These are phyloP conservation scores for Lycopodina hypogea DNA, from an alignment of 37 sponge, comb jelly and placozoan genomes.

Conservation along the genomic window DNA sequence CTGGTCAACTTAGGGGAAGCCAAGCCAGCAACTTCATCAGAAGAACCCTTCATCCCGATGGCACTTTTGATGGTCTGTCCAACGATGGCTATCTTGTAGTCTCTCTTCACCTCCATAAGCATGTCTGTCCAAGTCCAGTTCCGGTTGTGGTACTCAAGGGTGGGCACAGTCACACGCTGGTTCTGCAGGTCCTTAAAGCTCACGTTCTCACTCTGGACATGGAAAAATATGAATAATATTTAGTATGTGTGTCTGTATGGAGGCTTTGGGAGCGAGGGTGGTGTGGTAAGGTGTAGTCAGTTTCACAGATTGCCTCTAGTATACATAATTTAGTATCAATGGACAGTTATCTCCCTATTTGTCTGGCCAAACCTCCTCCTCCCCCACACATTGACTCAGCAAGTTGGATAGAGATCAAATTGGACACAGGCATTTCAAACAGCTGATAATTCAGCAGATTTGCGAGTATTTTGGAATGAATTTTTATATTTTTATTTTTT, in stretches of 20 bases:
- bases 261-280: background rate
- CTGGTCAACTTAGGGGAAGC: constrained; percentile 47
- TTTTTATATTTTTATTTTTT: no score
- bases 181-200: constrained; percentile 73
- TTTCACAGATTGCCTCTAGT: background rate
- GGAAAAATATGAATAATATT: background rate
- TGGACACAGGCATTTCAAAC: no score
- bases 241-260: background rate
- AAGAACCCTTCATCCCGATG: constrained; percentile 53
- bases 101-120: constrained; percentile 90
- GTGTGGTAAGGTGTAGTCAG: no score
- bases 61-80: constrained; percentile 64
- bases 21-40: constrained; percentile 54
- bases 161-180: constrained; percentile 70
- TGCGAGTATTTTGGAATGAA: no score
- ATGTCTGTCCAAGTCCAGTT: constrained; percentile 91
- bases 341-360: no score
- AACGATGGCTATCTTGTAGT: constrained; percentile 78
- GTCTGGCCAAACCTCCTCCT: no score
- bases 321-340: no score
- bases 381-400: no score
- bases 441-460: no score
- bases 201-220: constrained; percentile 49
- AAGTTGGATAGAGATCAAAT: no score
- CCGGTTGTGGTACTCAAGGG: constrained; percentile 89